Evolutionary conservation across 2,888 invertebrate genomes (phyloP).

Genomic region (Epinotia ramella): DNA sequence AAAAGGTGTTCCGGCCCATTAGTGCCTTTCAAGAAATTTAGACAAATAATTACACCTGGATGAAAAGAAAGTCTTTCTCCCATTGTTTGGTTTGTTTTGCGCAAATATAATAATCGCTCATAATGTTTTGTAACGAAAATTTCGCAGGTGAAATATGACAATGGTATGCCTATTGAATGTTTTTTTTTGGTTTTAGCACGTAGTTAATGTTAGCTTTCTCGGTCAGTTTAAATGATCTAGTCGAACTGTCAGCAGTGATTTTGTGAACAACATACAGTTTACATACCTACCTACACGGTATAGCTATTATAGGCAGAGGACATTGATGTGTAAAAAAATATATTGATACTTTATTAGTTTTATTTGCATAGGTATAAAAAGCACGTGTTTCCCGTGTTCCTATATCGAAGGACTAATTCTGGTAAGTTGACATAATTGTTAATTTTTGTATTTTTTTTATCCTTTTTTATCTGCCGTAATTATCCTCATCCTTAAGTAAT

Average conservation of each 20-base stretch:
- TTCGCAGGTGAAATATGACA: conserved; percentile 67
- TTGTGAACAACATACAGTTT: background rate
- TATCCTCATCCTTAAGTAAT: no score
- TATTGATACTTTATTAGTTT: background rate
- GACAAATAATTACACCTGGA: conserved; percentile 76
- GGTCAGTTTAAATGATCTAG: conserved; percentile 27
- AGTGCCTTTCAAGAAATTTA: conserved; percentile 69
- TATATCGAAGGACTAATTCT: background rate
- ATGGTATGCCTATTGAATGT: conserved; percentile 24
- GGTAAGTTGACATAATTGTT: background rate
- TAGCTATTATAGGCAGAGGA: background rate
- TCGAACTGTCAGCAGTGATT: conserved; percentile 6
- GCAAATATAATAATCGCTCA: conserved; percentile 70
- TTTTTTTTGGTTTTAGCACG: conserved; percentile 10
- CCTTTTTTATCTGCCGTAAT: background rate
- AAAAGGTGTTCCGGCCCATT: conserved; percentile 75
- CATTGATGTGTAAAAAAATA: background rate
- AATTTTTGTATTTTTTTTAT: background rate
- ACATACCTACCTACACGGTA: background rate
- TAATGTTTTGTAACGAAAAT: conserved; percentile 62
- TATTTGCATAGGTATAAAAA: no score
- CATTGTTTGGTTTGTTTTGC: conserved; percentile 64
- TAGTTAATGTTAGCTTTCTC: background rate
- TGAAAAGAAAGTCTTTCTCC: conserved; percentile 80
- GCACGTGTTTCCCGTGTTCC: no score